These are phyloP conservation scores for Chloroclystis v-ata DNA, from an alignment of 2,888 invertebrate genomes.

Conservation along the genomic window DNA sequence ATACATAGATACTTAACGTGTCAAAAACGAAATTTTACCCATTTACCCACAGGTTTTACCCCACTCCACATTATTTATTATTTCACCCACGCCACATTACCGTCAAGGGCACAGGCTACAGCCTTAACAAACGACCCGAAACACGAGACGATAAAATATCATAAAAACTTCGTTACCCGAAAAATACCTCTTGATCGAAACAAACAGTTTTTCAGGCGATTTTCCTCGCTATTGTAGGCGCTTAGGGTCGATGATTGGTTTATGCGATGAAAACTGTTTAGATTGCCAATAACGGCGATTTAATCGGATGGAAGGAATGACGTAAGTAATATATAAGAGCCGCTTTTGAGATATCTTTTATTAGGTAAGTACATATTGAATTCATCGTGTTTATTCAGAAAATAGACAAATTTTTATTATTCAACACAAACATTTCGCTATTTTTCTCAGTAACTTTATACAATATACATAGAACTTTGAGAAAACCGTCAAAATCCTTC, in stretches of 20 bases:
- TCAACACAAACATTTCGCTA: too few species aligned
- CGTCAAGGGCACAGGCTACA: constrained; percentile 14
- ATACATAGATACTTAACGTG: background rate
- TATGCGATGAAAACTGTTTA: constrained; percentile 8
- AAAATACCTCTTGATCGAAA: constrained; percentile 23
- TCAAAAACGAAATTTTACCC: constrained; percentile 10
- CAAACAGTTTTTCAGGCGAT: constrained; percentile 12
- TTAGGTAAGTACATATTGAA: too few species aligned
- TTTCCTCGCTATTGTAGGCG: constrained; percentile 6
- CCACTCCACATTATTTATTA: constrained; percentile 10
- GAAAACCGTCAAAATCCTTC: too few species aligned
- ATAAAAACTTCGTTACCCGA: constrained; percentile 27
- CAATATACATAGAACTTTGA: too few species aligned
- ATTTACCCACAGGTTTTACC: constrained; percentile 3
- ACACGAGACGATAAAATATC: constrained; percentile 21
- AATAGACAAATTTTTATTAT: too few species aligned
- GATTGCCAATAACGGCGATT: constrained; percentile 19
- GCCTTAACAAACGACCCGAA: constrained; percentile 16
- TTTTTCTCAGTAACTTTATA: too few species aligned
- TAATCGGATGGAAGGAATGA: constrained; percentile 19
- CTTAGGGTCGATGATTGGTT: constrained; percentile 1
- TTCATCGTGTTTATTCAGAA: too few species aligned
- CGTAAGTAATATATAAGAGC: background rate
- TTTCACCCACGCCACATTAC: constrained; percentile 16
- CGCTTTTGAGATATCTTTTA: too few species aligned